A percentile compares a stretch with the other conserved stretches of the same genome.
These are phyloP conservation scores for Spinus pinus DNA, from an alignment of 2,797 vertebrate genomes.

Conservation along the genomic window DNA sequence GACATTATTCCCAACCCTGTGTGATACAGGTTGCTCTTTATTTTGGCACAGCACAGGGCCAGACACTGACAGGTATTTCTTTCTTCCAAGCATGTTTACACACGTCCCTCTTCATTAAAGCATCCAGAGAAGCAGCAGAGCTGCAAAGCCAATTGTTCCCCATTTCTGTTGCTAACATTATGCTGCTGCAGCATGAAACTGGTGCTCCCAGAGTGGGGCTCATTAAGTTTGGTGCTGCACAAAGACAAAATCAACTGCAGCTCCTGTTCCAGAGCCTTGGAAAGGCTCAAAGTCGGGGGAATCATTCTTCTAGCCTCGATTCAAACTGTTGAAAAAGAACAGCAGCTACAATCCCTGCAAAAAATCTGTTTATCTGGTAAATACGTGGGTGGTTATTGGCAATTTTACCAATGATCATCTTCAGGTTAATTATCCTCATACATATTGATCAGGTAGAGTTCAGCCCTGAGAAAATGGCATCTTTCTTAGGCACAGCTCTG, in stretches of 20 bases:
- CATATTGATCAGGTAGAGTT: background rate
- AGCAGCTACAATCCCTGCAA: conserved; percentile 19
- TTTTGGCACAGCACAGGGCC: background rate
- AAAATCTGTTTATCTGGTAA: conserved; percentile 47
- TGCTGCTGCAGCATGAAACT: background rate
- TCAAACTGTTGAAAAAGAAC: conserved; percentile 25
- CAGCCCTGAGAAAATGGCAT: background rate
- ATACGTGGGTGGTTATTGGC: conserved; percentile 22
- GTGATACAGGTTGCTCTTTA: background rate
- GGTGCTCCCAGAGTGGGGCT: background rate
- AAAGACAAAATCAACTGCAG: background rate
- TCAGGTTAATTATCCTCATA: conserved; percentile 5
- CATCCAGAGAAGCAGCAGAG: background rate
- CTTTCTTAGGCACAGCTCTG: background rate
- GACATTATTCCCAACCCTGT: background rate
- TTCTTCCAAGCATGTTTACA: background rate
- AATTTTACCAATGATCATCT: background rate
- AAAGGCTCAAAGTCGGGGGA: background rate
- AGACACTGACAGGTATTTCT: background rate
- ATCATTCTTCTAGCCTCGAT: background rate
- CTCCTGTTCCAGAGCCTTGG: background rate
- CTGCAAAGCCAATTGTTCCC: background rate
- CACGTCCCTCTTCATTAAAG: background rate
- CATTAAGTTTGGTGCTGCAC: conserved; percentile 8
- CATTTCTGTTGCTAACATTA: background rate